A percentile compares a stretch with the other conserved stretches of the same genome.
Conservation (phyloP, 2,888 invertebrate species). For the Strigamia maritima region DNA sequence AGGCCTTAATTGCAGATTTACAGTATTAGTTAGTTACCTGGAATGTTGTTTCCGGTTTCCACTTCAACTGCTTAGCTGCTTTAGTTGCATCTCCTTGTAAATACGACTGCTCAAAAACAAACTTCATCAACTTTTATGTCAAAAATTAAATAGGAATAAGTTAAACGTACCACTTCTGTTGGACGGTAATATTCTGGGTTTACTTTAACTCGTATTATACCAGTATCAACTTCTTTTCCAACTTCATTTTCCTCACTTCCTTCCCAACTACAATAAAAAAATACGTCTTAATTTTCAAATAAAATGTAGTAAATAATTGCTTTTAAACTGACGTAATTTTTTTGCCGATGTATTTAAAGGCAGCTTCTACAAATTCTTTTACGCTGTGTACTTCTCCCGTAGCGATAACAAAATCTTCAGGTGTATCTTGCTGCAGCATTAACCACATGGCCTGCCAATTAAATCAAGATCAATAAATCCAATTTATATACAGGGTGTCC, state of each 20-base stretch:
- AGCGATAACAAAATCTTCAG: conserved; percentile 96
- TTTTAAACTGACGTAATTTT: conserved; percentile 60
- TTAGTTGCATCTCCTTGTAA: conserved; percentile 91
- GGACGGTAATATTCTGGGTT: conserved; percentile 95
- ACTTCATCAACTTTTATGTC: not conserved
- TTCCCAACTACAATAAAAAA: conserved; percentile 65
- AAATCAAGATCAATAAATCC: not conserved
- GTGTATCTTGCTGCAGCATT: conserved; percentile 88
- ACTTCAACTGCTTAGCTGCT: conserved; percentile 79
- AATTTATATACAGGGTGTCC: no score
- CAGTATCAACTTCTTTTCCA: conserved; percentile 69
- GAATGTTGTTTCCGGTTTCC: conserved; percentile 80
- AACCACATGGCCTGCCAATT: conserved; percentile 90
- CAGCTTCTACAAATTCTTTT: conserved; percentile 87
- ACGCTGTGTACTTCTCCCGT: conserved; percentile 94
- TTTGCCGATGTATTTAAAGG: conserved; percentile 78
- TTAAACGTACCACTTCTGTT: conserved; percentile 83
- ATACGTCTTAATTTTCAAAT: conserved; percentile 40
- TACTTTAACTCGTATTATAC: conserved; percentile 74
- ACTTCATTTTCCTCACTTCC: conserved; percentile 80
- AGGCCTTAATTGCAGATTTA: not conserved
- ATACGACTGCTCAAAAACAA: conserved; percentile 63
- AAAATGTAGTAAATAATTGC: conserved; percentile 28
- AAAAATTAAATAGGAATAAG: not conserved
- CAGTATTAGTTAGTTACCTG: conserved; percentile 52